Evolutionary conservation across 2,113 vertebrate genomes (phyloP).

Genomic region (Antigone vipio): DNA sequence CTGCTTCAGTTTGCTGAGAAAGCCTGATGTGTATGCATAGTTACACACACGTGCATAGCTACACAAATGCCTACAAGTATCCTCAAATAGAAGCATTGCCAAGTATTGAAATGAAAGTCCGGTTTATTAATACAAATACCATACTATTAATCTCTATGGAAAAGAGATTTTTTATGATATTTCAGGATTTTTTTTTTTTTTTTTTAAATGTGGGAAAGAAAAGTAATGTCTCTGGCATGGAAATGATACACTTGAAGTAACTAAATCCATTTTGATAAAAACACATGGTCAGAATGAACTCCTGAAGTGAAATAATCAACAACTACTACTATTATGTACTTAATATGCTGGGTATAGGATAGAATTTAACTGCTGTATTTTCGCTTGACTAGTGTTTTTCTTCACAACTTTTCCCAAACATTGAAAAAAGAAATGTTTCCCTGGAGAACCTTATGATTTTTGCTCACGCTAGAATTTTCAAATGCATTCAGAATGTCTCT

Average conservation of each 20-base stretch:
- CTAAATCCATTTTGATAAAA: neutral
- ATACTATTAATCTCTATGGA: neutral
- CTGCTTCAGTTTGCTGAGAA: neutral
- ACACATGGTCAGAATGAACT: neutral
- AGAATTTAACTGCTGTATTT: neutral
- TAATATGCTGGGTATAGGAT: neutral
- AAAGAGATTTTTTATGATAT: neutral
- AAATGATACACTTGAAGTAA: neutral
- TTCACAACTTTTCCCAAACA: neutral
- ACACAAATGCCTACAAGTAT: neutral
- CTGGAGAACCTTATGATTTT: neutral
- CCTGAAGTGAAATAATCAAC: neutral
- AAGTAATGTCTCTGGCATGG: neutral
- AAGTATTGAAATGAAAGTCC: neutral
- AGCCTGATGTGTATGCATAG: neutral
- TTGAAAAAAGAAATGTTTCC: neutral
- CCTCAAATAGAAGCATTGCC: neutral
- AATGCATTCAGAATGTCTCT: neutral
- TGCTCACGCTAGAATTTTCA: neutral
- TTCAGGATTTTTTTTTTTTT: neutral
- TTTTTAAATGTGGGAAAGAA: neutral
- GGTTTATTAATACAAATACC: neutral
- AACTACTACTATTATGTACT: neutral
- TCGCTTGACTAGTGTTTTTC: neutral
- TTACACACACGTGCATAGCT: neutral